Evolutionary conservation across 2,797 vertebrate genomes (phyloP).

Genomic region (Periophthalmus magnuspinnatus): DNA sequence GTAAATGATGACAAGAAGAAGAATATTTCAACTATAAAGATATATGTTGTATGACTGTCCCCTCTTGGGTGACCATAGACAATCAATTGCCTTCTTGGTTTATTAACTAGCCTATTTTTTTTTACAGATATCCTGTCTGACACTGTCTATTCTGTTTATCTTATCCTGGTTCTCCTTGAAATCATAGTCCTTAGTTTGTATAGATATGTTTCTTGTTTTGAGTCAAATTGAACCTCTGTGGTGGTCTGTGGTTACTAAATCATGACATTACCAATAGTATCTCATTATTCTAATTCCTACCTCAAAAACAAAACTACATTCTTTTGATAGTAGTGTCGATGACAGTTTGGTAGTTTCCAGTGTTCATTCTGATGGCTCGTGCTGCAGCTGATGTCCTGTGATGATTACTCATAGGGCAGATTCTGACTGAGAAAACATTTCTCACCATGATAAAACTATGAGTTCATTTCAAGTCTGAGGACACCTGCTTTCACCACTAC

Average conservation of each 20-base stretch:
- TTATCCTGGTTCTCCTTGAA: not conserved
- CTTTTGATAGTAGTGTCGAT: not conserved
- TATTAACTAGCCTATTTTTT: not conserved
- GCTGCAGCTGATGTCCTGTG: conserved; percentile 68
- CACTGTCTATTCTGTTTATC: not conserved
- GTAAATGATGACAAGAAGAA: not conserved
- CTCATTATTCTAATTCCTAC: not conserved
- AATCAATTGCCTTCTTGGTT: not conserved
- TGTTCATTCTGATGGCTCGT: conserved; percentile 22
- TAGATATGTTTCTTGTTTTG: not conserved
- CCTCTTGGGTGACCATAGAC: no score
- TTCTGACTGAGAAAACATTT: conserved; percentile 83
- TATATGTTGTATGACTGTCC: no score
- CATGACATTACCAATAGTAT: not conserved
- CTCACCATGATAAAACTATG: conserved; percentile 68
- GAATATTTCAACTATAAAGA: no score
- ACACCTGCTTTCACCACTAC: conserved; percentile 36
- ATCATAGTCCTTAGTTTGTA: not conserved
- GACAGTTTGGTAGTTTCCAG: not conserved
- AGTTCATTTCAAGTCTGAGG: conserved; percentile 66
- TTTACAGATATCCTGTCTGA: not conserved
- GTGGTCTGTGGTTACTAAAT: not conserved
- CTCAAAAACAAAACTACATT: not conserved
- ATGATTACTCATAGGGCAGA: conserved; percentile 98
- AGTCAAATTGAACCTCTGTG: not conserved